Conservation (phyloP, 2,113 vertebrate species). For the Vidua chalybeata region DNA sequence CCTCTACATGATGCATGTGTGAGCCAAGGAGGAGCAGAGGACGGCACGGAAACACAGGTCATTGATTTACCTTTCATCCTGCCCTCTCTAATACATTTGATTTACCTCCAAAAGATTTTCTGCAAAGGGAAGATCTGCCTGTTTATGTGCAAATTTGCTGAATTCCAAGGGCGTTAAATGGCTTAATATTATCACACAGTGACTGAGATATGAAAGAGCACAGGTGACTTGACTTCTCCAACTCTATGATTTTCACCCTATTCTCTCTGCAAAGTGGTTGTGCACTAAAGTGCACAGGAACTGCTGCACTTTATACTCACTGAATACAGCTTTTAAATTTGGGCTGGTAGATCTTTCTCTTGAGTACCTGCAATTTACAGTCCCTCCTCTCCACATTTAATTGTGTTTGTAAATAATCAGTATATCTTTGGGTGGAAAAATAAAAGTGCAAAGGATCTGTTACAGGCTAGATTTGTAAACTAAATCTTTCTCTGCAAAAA, state of each 20-base stretch:
- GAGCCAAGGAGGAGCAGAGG: neutral
- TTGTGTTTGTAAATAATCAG: constrained; percentile 55
- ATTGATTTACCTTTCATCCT: neutral
- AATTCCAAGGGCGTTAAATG: neutral
- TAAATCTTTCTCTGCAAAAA: neutral
- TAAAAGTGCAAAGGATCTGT: constrained; percentile 6
- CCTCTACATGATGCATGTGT: neutral
- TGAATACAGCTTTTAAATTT: constrained; percentile 14
- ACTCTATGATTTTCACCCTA: neutral
- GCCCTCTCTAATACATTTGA: accelerated
- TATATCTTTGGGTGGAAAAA: constrained; percentile 30
- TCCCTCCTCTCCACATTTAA: constrained; percentile 41
- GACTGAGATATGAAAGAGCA: neutral
- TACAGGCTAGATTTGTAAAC: constrained; percentile 14
- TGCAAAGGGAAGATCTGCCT: neutral
- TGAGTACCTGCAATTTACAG: constrained; percentile 35
- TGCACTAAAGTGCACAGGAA: neutral
- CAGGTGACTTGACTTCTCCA: neutral
- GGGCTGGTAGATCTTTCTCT: neutral
- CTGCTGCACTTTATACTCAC: neutral
- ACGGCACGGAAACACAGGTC: neutral
- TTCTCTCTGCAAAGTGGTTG: neutral
- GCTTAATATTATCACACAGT: neutral
- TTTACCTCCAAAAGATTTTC: neutral
- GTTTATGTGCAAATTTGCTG: neutral